Percentiles rank a stretch among this genome's conserved stretches.
Evolutionary conservation across 2,888 invertebrate species (phyloP).

Genomic region (Hemistola chrysoprasaria): DNA sequence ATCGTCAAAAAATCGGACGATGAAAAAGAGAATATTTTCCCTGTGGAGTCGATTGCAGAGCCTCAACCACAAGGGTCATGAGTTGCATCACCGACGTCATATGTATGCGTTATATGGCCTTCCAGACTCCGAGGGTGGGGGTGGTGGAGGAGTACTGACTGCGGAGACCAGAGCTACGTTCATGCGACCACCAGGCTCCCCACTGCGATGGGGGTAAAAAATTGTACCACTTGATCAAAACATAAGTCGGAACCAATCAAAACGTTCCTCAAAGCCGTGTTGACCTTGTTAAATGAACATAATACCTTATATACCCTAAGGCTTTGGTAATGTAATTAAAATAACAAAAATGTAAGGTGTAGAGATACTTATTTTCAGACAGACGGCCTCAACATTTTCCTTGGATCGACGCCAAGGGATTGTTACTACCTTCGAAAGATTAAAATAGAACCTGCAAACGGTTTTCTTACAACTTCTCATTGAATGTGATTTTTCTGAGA

Average conservation of each 20-base stretch:
- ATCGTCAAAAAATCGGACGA: constrained; percentile 43
- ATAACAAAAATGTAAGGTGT: too few species aligned
- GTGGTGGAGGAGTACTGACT: constrained; percentile 52
- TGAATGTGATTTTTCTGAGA: too few species aligned
- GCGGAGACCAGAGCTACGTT: constrained; percentile 67
- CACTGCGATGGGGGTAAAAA: constrained; percentile 70
- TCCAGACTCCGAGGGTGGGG: constrained; percentile 53
- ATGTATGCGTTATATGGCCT: constrained; percentile 66
- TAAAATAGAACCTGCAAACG: constrained; percentile 17
- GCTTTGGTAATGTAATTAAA: too few species aligned
- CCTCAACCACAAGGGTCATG: constrained; percentile 68
- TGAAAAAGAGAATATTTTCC: constrained; percentile 69
- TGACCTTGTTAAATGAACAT: too few species aligned
- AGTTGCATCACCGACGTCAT: constrained; percentile 67
- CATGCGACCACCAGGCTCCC: constrained; percentile 73
- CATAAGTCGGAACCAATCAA: too few species aligned
- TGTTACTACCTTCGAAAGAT: constrained; percentile 12
- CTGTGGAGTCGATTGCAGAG: constrained; percentile 72
- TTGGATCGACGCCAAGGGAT: constrained; percentile 14
- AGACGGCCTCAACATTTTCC: constrained; percentile 8
- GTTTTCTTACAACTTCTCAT: too few species aligned
- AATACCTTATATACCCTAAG: too few species aligned
- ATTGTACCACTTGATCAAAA: background rate
- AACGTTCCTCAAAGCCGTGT: too few species aligned
- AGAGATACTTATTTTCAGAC: too few species aligned